Evolutionary conservation across 2,113 vertebrate species (phyloP).

Genomic region (Lophura nycthemera): DNA sequence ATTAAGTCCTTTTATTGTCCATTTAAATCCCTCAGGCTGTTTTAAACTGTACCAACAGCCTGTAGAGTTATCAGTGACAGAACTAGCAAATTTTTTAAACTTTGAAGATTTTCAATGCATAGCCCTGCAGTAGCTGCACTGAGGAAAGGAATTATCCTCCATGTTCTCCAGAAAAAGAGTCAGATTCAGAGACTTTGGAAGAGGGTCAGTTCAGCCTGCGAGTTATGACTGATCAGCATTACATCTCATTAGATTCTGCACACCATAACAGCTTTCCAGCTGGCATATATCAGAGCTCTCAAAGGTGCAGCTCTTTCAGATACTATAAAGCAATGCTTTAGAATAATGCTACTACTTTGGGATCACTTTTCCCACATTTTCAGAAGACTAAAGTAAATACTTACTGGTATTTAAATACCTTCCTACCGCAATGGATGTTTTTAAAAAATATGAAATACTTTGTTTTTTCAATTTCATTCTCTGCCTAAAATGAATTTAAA

Average conservation of each 20-base stretch:
- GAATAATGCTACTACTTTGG: neutral
- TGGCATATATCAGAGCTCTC: neutral
- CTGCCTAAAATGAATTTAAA: neutral
- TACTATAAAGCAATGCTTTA: too few species aligned
- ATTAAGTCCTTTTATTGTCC: neutral
- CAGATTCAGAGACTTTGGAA: neutral
- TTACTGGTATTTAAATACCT: neutral
- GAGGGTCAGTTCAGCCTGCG: neutral
- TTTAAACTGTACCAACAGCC: neutral
- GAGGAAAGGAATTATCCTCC: neutral
- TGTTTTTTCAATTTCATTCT: neutral
- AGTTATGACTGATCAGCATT: neutral
- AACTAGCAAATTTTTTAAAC: neutral
- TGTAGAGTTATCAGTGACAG: neutral
- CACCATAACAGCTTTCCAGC: neutral
- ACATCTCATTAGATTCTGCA: neutral
- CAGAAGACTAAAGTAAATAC: neutral
- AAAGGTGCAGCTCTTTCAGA: neutral
- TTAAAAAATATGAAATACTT: neutral
- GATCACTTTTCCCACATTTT: neutral
- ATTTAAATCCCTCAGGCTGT: neutral
- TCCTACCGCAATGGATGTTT: neutral
- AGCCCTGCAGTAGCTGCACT: neutral
- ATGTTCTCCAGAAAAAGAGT: neutral
- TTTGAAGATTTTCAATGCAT: neutral